Evolutionary conservation across 92 coral and sea anemone species (phyloP).

Genomic region (Parazoanthus atlanticus): DNA sequence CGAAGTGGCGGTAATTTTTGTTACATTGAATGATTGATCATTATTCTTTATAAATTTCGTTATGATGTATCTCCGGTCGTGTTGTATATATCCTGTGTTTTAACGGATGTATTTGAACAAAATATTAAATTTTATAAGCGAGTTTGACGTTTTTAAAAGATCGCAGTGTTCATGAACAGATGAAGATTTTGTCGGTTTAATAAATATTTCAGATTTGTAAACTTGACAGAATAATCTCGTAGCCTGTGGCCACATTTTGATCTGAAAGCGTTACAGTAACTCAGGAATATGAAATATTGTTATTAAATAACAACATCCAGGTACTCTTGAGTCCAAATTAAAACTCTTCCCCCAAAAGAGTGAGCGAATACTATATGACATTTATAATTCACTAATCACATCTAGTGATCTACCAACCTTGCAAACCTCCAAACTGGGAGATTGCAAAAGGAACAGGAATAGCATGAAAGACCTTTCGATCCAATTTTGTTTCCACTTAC

Average conservation of each 20-base stretch:
- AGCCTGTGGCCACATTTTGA: neutral
- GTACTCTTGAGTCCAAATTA: neutral
- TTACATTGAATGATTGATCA: neutral
- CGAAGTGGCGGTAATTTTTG: slow-evolving; percentile 77
- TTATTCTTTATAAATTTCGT: neutral
- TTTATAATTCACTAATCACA: too few species aligned
- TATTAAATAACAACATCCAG: neutral
- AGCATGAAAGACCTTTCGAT: too few species aligned
- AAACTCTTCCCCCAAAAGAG: neutral
- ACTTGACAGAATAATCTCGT: neutral
- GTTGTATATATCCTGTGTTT: neutral
- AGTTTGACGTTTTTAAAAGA: neutral
- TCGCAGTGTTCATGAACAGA: neutral
- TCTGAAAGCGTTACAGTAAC: neutral
- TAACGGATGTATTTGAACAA: neutral
- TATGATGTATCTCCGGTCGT: neutral
- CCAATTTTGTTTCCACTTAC: too few species aligned
- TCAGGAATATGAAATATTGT: neutral
- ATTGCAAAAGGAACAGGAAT: too few species aligned
- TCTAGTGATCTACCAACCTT: neutral
- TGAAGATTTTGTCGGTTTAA: neutral
- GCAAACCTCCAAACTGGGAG: neutral
- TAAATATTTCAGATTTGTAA: neutral
- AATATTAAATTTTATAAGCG: neutral
- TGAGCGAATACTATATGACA: too few species aligned